Evolutionary conservation across 2,888 invertebrate genomes (phyloP).

Genomic region (Gryllus longicercus): DNA sequence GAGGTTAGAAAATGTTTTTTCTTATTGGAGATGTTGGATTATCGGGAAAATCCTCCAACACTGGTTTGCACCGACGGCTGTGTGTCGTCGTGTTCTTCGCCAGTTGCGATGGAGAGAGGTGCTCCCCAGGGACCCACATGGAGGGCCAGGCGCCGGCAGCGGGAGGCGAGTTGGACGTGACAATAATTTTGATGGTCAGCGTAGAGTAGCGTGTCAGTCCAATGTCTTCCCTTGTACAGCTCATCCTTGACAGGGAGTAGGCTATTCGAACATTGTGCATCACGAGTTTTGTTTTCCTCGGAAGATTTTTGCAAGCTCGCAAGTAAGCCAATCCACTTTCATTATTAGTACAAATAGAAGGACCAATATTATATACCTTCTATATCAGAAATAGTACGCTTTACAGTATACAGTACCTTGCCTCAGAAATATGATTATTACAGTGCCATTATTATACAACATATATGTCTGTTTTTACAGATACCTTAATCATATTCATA

Average conservation of each 20-base stretch:
- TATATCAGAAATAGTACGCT: not conserved
- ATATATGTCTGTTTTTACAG: not conserved
- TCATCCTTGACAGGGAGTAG: not conserved
- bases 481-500: slow-evolving; percentile 3
- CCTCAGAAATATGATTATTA: not conserved
- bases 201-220: not conserved
- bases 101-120: no score
- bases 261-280: not conserved
- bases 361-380: slow-evolving; percentile 17
- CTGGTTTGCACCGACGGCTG: no score
- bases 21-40: no score
- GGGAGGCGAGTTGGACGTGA: not conserved
- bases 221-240: slow-evolving; percentile 17
- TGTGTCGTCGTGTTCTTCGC: no score
- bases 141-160: not conserved
- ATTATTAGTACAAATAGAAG: slow-evolving; percentile 7
- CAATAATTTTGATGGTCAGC: slow-evolving; percentile 1
- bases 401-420: slow-evolving; percentile 10
- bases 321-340: not conserved
- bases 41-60: no score
- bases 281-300: not conserved
- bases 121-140: no score
- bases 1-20: no score
- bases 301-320: not conserved
- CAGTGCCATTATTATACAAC: slow-evolving; percentile 3